A percentile compares a stretch with the other conserved stretches of the same genome.
phyloP scores from a whole-genome alignment of 35 echinoderm and acorn worm species.

The Strongylocentrotus purpuratus region DNA sequence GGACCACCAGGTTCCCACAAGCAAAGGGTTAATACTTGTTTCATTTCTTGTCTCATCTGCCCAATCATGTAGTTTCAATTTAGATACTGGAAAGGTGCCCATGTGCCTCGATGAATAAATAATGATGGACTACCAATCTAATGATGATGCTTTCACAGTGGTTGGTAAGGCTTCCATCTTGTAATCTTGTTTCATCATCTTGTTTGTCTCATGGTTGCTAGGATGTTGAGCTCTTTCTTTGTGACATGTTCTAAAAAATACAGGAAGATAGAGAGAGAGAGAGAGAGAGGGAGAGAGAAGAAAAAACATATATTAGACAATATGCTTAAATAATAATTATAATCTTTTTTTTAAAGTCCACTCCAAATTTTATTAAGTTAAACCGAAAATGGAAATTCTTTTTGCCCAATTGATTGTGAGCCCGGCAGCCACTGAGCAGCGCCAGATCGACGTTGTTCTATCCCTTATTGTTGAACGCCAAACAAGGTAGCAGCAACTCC shows the following conservation, averaged over 20 bases:
- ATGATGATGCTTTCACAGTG: background rate
- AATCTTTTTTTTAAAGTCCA: too few species aligned
- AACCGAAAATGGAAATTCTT: too few species aligned
- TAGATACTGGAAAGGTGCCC: background rate
- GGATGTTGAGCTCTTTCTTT: background rate
- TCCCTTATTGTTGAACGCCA: too few species aligned
- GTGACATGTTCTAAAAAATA: background rate
- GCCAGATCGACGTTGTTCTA: too few species aligned
- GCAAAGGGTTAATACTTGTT: too few species aligned
- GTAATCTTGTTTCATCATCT: background rate
- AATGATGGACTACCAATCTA: background rate
- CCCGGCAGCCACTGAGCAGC: too few species aligned
- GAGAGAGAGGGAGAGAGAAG: background rate
- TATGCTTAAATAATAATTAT: too few species aligned
- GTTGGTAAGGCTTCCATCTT: background rate
- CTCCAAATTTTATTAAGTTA: too few species aligned
- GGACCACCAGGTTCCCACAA: too few species aligned
- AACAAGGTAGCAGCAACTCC: too few species aligned
- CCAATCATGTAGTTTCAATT: background rate
- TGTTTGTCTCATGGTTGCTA: background rate
- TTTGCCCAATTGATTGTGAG: too few species aligned
- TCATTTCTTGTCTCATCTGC: background rate
- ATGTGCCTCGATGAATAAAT: background rate
- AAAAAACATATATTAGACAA: too few species aligned
- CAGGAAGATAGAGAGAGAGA: background rate